Percentiles rank a stretch among this genome's conserved stretches.
Conservation (phyloP, 1,140 invertebrate genomes). For the Hyles euphorbiae region DNA sequence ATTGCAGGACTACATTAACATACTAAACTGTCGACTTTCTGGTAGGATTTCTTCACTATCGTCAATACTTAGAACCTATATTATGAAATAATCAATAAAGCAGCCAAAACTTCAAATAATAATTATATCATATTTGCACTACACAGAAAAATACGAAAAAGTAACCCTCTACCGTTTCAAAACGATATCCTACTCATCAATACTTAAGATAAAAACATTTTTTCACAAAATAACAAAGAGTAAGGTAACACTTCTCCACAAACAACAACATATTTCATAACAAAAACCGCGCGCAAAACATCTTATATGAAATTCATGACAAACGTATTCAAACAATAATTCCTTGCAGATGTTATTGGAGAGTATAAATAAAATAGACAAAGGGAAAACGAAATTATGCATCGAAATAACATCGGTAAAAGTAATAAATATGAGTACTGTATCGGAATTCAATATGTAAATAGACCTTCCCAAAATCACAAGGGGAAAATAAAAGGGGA, state of each 20-base stretch:
- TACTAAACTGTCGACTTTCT: too few species aligned
- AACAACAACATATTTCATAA: not conserved
- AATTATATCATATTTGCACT: too few species aligned
- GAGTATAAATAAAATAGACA: constrained; percentile 26
- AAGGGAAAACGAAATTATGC: constrained; percentile 27
- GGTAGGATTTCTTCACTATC: too few species aligned
- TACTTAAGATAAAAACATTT: too few species aligned
- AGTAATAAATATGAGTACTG: constrained; percentile 62
- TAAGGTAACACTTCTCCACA: not conserved
- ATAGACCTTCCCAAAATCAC: constrained; percentile 47
- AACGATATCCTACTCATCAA: too few species aligned
- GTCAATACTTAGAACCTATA: too few species aligned
- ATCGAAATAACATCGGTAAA: constrained; percentile 43
- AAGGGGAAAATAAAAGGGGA: constrained; percentile 56
- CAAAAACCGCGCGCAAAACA: not conserved
- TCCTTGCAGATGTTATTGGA: constrained; percentile 15
- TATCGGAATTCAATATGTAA: constrained; percentile 68
- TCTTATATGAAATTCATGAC: not conserved
- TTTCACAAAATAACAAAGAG: too few species aligned
- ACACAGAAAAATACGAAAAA: too few species aligned
- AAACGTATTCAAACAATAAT: constrained; percentile 21
- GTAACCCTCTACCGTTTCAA: too few species aligned
- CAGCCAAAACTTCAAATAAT: too few species aligned
- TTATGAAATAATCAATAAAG: too few species aligned
- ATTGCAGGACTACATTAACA: too few species aligned